A percentile compares a stretch with the other conserved stretches of the same genome.
These are phyloP conservation scores for Leuciscus waleckii DNA, from an alignment of 2,797 vertebrate species.

Conservation along the genomic window DNA sequence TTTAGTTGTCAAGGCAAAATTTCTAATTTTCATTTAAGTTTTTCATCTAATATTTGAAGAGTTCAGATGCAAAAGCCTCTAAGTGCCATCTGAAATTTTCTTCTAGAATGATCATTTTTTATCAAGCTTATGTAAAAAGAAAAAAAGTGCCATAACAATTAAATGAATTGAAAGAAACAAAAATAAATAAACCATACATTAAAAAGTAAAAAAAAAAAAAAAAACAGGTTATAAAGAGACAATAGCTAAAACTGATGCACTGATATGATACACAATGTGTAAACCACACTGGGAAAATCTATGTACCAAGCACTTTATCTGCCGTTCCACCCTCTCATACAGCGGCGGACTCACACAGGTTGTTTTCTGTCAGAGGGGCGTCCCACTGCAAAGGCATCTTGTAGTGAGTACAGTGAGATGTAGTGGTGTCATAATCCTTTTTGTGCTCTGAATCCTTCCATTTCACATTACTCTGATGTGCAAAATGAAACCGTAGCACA, in stretches of 20 bases:
- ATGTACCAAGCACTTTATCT: conserved; percentile 78
- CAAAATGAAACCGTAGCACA: conserved; percentile 73
- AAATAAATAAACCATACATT: conserved; percentile 80
- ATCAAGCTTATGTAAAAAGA: conserved; percentile 87
- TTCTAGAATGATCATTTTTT: too few relatives aligned
- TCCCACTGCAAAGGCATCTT: conserved; percentile 62
- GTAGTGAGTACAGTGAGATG: conserved; percentile 62
- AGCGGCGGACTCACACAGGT: conserved; percentile 5
- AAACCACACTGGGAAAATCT: conserved; percentile 67
- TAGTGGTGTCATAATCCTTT: conserved; percentile 41
- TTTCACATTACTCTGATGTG: conserved; percentile 68
- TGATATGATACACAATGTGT: conserved; percentile 82
- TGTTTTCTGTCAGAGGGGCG: conserved; percentile 44
- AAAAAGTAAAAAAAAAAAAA: conserved; percentile 72
- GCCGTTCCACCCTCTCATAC: conserved; percentile 6
- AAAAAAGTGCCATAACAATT: conserved; percentile 90
- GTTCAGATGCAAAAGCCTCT: too few relatives aligned
- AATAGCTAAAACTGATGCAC: too few relatives aligned
- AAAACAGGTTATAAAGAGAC: too few relatives aligned
- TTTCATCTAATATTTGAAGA: too few relatives aligned
- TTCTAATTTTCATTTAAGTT: too few relatives aligned
- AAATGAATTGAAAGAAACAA: conserved; percentile 87
- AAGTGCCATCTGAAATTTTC: too few relatives aligned
- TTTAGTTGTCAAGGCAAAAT: too few relatives aligned
- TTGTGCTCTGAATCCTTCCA: conserved; percentile 53